phyloP scores from a whole-genome alignment of 2,797 vertebrate genomes.

The Sus cebifrons region DNA sequence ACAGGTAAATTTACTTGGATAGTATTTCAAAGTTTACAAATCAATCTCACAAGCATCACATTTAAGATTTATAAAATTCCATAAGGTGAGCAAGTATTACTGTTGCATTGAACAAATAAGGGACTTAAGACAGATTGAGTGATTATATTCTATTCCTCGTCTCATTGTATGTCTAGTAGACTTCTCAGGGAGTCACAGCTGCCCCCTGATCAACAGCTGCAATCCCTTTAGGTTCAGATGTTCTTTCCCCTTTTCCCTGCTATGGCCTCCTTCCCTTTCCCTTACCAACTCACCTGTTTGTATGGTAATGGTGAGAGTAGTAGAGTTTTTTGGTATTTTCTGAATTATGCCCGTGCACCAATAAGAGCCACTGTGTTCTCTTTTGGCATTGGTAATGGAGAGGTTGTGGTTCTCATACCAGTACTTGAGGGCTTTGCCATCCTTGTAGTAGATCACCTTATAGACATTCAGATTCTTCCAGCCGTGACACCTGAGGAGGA shows the following conservation, averaged over 20 bases:
- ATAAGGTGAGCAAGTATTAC: not conserved
- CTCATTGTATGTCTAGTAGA: not conserved
- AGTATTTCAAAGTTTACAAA: conserved; percentile 12
- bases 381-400: not conserved
- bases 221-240: not conserved
- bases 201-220: not conserved
- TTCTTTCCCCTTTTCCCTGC: not conserved
- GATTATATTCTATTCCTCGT: not conserved
- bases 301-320: conserved; percentile 48
- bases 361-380: conserved; percentile 56
- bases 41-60: not conserved
- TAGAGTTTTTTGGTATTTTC: not conserved
- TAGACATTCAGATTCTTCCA: conserved; percentile 51
- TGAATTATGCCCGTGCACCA: not conserved
- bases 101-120: not conserved
- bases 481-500: conserved; percentile 73
- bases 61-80: conserved; percentile 27
- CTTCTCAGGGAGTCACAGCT: not conserved
- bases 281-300: conserved; percentile 67
- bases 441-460: conserved; percentile 78
- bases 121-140: not conserved
- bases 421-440: conserved; percentile 55
- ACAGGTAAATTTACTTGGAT: not conserved
- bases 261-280: not conserved
- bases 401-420: conserved; percentile 43